Evolutionary conservation across 1,140 invertebrate species (phyloP).

Genomic region (Hylaeus anthracinus): DNA sequence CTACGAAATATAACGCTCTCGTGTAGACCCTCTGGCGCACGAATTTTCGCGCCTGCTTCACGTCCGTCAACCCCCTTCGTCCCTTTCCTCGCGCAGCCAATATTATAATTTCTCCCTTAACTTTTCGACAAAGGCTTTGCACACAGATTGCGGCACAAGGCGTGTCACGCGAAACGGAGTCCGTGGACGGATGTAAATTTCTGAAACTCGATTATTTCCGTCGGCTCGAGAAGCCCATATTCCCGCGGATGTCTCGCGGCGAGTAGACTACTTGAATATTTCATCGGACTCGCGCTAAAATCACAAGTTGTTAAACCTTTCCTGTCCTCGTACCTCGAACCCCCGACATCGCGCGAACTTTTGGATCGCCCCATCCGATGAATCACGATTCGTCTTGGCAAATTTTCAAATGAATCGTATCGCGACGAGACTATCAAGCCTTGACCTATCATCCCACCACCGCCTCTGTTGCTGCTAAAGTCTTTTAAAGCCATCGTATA

Average conservation of each 20-base stretch:
- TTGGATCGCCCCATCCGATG: not conserved
- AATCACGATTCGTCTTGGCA: not conserved
- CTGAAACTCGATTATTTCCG: slow-evolving; percentile 44
- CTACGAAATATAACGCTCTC: not conserved
- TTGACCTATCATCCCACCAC: no score
- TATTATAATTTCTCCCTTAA: slow-evolving; percentile 49
- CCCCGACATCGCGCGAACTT: not conserved
- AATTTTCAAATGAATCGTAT: not conserved
- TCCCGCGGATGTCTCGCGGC: slow-evolving; percentile 4
- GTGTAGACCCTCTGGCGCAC: not conserved
- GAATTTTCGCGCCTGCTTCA: not conserved
- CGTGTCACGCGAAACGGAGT: slow-evolving; percentile 15
- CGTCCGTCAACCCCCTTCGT: not conserved
- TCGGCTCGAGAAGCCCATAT: not conserved
- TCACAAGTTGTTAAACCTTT: slow-evolving; percentile 2
- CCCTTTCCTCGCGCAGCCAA: not conserved
- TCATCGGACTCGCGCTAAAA: slow-evolving; percentile 7
- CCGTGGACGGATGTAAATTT: slow-evolving; percentile 34
- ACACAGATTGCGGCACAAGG: slow-evolving; percentile 31
- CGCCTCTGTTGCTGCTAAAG: no score
- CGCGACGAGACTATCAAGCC: no score
- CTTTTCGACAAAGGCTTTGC: slow-evolving; percentile 48
- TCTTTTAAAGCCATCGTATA: no score
- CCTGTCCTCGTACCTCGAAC: no score
- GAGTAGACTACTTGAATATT: slow-evolving; percentile 23